Conservation (phyloP, 2,888 invertebrate genomes). For the Tanypteryx hageni region DNA sequence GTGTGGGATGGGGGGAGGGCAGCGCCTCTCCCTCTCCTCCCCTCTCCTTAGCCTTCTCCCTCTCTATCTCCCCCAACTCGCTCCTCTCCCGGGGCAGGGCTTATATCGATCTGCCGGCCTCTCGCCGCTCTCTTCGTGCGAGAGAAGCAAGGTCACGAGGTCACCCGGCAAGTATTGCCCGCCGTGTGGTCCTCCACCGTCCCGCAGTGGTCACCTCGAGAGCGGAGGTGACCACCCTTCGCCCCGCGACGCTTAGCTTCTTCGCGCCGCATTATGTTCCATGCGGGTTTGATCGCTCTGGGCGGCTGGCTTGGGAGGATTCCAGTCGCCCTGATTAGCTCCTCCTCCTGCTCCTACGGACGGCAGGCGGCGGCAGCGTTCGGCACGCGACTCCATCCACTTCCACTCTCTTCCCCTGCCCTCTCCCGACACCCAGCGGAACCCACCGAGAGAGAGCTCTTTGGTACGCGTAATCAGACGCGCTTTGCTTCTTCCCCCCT, state of each 20-base stretch:
- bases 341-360: no score
- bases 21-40: neutral
- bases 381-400: slow-evolving; percentile 40
- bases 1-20: neutral
- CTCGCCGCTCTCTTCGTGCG: slow-evolving; percentile 32
- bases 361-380: no score
- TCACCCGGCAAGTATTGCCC: slow-evolving; percentile 58
- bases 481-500: neutral
- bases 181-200: slow-evolving; percentile 13
- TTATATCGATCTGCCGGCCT: slow-evolving; percentile 48
- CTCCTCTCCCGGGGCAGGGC: slow-evolving; percentile 36
- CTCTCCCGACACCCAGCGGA: slow-evolving; percentile 34
- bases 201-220: neutral
- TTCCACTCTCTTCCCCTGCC: neutral
- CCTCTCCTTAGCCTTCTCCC: neutral
- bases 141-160: slow-evolving; percentile 60
- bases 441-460: neutral
- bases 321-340: slow-evolving; percentile 23
- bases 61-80: neutral
- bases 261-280: neutral
- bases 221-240: slow-evolving; percentile 13
- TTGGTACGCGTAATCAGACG: slow-evolving; percentile 7
- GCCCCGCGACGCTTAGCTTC: neutral
- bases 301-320: slow-evolving; percentile 16
- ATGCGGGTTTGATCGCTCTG: slow-evolving; percentile 4